Conservation (phyloP, 1,140 invertebrate genomes). For the Drosophila tsacasi region DNA sequence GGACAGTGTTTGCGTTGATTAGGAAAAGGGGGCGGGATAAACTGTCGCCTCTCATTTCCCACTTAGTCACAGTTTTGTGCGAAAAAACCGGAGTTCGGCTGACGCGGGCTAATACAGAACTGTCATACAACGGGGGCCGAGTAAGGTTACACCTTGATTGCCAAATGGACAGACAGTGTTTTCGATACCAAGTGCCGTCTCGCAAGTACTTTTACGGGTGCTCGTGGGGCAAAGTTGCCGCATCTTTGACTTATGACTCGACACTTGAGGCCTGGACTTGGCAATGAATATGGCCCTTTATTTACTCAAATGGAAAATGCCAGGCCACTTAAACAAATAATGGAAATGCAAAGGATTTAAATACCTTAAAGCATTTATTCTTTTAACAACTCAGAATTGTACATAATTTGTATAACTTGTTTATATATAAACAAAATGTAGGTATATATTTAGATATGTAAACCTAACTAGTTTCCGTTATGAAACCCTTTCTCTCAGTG, state of each 20-base stretch:
- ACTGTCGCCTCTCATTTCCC: conserved; percentile 28
- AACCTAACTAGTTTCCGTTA: background rate
- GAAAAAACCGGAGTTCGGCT: conserved; percentile 53
- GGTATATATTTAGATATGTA: too few species aligned
- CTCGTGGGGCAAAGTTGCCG: conserved; percentile 5
- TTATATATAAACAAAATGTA: too few species aligned
- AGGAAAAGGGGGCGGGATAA: conserved; percentile 11
- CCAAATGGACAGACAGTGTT: conserved; percentile 19
- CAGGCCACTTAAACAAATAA: background rate
- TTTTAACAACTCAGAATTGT: background rate
- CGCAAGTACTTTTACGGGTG: background rate
- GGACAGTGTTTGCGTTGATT: conserved; percentile 3
- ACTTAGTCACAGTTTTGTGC: conserved; percentile 53
- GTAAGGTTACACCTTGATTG: conserved; percentile 46
- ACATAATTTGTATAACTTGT: too few species aligned
- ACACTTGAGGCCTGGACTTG: conserved; percentile 39
- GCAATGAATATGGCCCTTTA: conserved; percentile 48
- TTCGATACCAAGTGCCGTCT: conserved; percentile 14
- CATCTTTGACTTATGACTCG: conserved; percentile 49
- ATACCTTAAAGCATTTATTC: background rate
- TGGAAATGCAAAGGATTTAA: background rate
- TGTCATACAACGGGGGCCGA: conserved; percentile 31
- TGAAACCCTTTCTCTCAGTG: conserved; percentile 3
- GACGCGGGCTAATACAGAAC: conserved; percentile 33
- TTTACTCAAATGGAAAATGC: conserved; percentile 19